phyloP scores from a whole-genome alignment of 2,888 invertebrate genomes.

The Theodoxus fluviatilis region DNA sequence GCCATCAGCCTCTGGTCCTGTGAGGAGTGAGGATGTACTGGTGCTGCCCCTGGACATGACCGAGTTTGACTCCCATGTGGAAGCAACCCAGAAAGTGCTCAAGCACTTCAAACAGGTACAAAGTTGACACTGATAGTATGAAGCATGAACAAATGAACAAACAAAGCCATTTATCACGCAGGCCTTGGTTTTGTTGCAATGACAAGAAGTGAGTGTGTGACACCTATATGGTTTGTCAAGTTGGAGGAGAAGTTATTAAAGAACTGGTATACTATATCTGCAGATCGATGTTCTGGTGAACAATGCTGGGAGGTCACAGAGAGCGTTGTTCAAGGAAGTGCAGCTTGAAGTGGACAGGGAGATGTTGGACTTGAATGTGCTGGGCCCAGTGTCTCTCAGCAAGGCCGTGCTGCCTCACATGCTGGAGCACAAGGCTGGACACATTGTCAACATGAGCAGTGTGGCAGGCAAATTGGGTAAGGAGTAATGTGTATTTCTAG shows the following conservation, averaged over 20 bases:
- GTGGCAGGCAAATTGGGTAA: conserved; percentile 74
- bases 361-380: conserved; percentile 80
- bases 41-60: conserved; percentile 77
- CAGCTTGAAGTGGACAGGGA: conserved; percentile 76
- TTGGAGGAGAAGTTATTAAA: no score
- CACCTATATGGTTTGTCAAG: no score
- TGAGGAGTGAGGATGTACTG: conserved; percentile 75
- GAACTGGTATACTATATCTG: conserved; percentile 20
- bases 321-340: conserved; percentile 77
- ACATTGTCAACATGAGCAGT: conserved; percentile 79
- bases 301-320: conserved; percentile 83
- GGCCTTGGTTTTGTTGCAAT: conserved; percentile 1
- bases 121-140: background rate
- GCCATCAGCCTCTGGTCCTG: no score
- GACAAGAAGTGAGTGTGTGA: no score
- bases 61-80: conserved; percentile 71
- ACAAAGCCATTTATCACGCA: background rate
- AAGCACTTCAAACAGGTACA: conserved; percentile 72
- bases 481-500: no score
- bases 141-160: background rate
- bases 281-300: conserved; percentile 79
- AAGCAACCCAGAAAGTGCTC: conserved; percentile 72
- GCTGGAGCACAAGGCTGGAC: conserved; percentile 69
- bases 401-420: conserved; percentile 75
- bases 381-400: conserved; percentile 76